Evolutionary conservation across 2,797 vertebrate species (phyloP).

Genomic region (Peromyscus melanophrys): DNA sequence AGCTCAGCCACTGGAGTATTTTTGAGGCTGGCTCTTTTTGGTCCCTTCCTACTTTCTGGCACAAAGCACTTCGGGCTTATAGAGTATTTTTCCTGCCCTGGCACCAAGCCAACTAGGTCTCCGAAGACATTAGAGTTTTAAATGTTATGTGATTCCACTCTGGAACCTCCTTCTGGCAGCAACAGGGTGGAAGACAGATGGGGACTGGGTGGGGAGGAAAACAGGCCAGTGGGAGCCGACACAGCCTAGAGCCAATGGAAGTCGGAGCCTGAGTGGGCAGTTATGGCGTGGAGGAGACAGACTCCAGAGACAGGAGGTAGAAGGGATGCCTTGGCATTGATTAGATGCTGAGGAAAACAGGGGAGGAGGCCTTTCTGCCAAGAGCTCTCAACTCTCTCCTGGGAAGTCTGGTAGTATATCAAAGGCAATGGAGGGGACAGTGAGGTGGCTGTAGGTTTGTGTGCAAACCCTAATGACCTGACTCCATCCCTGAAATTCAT

Average conservation of each 20-base stretch:
- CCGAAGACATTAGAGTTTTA: conserved; percentile 12
- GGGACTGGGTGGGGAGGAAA: not conserved
- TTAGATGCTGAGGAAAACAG: too few relatives aligned
- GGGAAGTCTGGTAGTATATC: not conserved
- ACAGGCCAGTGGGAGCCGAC: not conserved
- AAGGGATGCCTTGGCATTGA: not conserved
- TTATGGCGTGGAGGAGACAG: not conserved
- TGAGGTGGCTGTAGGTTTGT: not conserved
- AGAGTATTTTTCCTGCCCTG: conserved; percentile 13
- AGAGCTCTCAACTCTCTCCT: not conserved
- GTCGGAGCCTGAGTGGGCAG: not conserved
- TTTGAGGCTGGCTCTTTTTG: not conserved
- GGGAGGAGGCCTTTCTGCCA: not conserved
- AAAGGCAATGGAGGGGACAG: not conserved
- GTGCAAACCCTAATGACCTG: not conserved
- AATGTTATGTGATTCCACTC: conserved; percentile 28
- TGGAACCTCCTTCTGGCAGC: conserved; percentile 16
- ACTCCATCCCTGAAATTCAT: not conserved
- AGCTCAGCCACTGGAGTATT: not conserved
- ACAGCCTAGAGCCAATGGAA: not conserved
- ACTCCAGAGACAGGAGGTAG: not conserved
- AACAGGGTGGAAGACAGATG: conserved; percentile 4
- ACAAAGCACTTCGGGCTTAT: conserved; percentile 2
- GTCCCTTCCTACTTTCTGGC: not conserved
- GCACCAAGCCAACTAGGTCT: not conserved